A percentile compares a stretch with the other conserved stretches of the same genome.
These are phyloP conservation scores for Drosophila suboccidentalis DNA, from an alignment of 2,888 invertebrate species.

Conservation along the genomic window DNA sequence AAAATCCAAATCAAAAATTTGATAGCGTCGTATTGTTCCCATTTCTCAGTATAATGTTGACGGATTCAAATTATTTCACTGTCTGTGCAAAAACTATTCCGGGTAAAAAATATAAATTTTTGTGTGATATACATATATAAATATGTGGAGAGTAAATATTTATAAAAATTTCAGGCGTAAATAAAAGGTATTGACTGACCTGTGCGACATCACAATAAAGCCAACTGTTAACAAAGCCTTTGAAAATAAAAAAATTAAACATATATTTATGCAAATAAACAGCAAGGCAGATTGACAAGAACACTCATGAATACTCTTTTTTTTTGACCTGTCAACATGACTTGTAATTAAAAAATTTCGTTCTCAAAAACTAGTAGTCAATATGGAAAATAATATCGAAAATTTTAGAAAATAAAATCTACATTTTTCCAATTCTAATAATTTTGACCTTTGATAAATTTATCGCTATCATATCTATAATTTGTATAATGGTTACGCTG, in stretches of 20 bases:
- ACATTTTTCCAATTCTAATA: too few species aligned
- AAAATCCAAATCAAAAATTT: too few species aligned
- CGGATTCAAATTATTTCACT: slow-evolving; percentile 30
- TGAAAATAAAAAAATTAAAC: slow-evolving; percentile 5
- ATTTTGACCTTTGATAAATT: too few species aligned
- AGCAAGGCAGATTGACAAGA: not conserved
- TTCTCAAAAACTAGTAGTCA: too few species aligned
- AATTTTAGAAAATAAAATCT: too few species aligned
- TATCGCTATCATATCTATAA: too few species aligned
- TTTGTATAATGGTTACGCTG: too few species aligned
- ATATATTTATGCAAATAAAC: slow-evolving; percentile 8
- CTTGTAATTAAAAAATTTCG: too few species aligned
- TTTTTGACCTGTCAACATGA: not conserved
- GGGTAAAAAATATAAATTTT: slow-evolving; percentile 5
- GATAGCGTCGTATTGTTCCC: slow-evolving; percentile 12
- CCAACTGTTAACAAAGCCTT: slow-evolving; percentile 31
- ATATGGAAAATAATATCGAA: too few species aligned
- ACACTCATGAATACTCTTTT: not conserved
- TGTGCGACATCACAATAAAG: slow-evolving; percentile 23
- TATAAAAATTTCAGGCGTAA: slow-evolving; percentile 29
- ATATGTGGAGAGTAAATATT: slow-evolving; percentile 18
- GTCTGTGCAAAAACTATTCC: slow-evolving; percentile 22
- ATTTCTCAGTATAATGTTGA: slow-evolving; percentile 21
- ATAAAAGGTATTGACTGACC: slow-evolving; percentile 39
- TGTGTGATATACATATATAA: not conserved